Percentiles rank a stretch among this genome's conserved stretches.
Evolutionary conservation across 2,888 invertebrate species (phyloP).

Genomic region (Aporophyla lueneburgensis): DNA sequence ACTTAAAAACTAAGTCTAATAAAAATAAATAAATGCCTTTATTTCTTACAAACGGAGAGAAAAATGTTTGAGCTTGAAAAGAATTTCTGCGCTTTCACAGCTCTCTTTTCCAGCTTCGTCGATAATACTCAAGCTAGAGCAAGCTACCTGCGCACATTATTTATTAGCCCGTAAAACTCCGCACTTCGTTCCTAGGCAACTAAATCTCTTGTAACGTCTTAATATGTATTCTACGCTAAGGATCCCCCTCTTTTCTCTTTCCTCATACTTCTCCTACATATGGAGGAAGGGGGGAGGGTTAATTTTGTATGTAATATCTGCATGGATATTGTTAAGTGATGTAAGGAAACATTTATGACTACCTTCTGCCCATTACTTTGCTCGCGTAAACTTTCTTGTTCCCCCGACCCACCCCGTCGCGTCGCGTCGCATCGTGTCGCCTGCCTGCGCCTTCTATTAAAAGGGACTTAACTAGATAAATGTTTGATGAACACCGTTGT

Average conservation of each 20-base stretch:
- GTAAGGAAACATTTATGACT: too few relatives aligned
- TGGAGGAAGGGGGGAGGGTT: too few relatives aligned
- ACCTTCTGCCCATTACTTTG: too few relatives aligned
- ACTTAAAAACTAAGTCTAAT: neutral
- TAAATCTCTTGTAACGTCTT: slow-evolving; percentile 34
- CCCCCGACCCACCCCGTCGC: too few relatives aligned
- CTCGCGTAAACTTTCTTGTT: too few relatives aligned
- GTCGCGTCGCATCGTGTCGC: too few relatives aligned
- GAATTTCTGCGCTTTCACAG: neutral
- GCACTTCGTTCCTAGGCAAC: slow-evolving; percentile 29
- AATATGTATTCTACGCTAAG: slow-evolving; percentile 14
- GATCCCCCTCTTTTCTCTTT: neutral
- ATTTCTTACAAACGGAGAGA: neutral
- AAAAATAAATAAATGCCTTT: neutral
- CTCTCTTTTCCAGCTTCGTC: neutral
- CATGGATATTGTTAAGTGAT: neutral
- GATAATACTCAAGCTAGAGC: slow-evolving; percentile 6
- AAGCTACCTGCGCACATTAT: slow-evolving; percentile 15
- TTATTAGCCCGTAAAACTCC: slow-evolving; percentile 30
- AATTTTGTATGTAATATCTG: neutral
- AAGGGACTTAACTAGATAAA: neutral
- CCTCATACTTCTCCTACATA: neutral
- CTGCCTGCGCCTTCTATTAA: neutral
- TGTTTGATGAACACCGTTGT: neutral
- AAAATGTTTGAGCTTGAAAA: neutral